Evolutionary conservation across 2,797 vertebrate species (phyloP).

Genomic region (Myotis myotis): DNA sequence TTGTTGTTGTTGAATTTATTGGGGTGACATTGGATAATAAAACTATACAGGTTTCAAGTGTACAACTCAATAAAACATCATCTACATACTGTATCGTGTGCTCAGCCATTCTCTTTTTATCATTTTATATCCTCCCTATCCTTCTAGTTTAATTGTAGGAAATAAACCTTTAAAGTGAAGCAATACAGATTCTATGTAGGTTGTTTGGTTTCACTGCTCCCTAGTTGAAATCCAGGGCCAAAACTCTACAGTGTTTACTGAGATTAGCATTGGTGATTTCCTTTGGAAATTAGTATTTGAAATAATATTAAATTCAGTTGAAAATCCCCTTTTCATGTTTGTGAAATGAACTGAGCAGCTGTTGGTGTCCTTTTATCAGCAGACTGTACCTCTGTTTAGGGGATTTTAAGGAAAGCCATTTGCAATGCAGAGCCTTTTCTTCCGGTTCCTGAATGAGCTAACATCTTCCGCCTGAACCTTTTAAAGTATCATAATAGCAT

Average conservation of each 20-base stretch:
- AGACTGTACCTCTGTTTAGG: constrained; percentile 64
- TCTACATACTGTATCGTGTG: neutral
- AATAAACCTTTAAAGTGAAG: constrained; percentile 77
- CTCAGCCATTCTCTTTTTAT: constrained; percentile 26
- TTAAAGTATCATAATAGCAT: constrained; percentile 60
- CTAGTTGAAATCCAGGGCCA: constrained; percentile 70
- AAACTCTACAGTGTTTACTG: constrained; percentile 74
- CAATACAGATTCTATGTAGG: constrained; percentile 74
- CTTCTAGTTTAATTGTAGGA: constrained; percentile 74
- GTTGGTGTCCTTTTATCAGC: constrained; percentile 71
- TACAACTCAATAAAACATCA: neutral
- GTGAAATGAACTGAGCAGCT: constrained; percentile 82
- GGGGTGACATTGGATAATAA: neutral
- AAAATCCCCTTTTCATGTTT: constrained; percentile 76
- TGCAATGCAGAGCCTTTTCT: constrained; percentile 54
- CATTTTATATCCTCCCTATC: constrained; percentile 65
- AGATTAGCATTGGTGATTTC: constrained; percentile 73
- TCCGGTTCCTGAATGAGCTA: constrained; percentile 66
- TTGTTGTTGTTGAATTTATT: neutral
- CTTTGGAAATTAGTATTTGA: constrained; percentile 77
- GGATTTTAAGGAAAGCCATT: constrained; percentile 67
- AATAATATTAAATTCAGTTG: constrained; percentile 75
- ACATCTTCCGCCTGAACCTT: constrained; percentile 70
- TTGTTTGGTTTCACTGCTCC: constrained; percentile 77
- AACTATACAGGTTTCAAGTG: neutral